Conservation (phyloP, 2,888 invertebrate species). For the Tenthredo notha region DNA sequence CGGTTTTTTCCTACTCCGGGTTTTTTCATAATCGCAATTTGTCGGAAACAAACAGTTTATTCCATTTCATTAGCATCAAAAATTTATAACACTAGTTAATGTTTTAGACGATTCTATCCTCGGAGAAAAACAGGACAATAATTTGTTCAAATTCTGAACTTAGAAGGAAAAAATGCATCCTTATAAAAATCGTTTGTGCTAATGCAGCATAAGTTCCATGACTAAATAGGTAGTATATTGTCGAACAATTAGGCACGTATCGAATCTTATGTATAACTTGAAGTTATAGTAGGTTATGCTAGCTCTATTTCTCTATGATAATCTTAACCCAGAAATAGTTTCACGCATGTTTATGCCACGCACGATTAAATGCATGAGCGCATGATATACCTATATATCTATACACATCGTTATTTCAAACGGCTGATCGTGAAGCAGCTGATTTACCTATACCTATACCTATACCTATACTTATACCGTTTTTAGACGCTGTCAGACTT, state of each 20-base stretch:
- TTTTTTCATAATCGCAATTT: neutral
- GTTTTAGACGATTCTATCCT: neutral
- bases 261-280: neutral
- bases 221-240: neutral
- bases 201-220: neutral
- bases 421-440: neutral
- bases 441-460: slow-evolving; percentile 1
- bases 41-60: neutral
- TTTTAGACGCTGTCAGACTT: neutral
- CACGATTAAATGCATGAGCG: slow-evolving; percentile 18
- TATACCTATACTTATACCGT: neutral
- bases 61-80: neutral
- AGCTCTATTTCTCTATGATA: slow-evolving; percentile 43
- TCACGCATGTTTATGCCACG: slow-evolving; percentile 46
- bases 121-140: neutral
- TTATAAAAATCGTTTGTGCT: neutral
- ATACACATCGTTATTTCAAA: slow-evolving; percentile 7
- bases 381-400: neutral
- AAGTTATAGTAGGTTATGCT: neutral
- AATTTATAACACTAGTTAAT: neutral
- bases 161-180: neutral
- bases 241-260: slow-evolving; percentile 36
- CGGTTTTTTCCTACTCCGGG: neutral
- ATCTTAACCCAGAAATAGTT: slow-evolving; percentile 55
- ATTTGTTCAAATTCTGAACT: neutral